These are phyloP conservation scores for Crocidura indochinensis DNA, from an alignment of 2,797 vertebrate species.

Conservation along the genomic window DNA sequence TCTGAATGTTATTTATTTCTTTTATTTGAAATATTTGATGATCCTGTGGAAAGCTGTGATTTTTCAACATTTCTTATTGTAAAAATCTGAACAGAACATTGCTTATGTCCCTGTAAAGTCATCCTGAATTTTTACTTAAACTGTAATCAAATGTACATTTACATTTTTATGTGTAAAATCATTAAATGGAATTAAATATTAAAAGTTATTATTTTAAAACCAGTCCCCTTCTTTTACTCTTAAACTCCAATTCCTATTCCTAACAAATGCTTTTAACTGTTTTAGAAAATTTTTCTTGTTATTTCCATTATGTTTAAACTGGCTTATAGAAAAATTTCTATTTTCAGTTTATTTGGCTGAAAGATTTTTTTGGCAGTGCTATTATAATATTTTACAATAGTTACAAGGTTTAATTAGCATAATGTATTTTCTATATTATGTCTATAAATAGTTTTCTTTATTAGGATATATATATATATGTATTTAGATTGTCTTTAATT, in stretches of 20 bases:
- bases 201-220: neutral
- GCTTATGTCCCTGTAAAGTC: neutral
- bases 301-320: neutral
- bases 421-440: neutral
- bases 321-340: neutral
- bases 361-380: too few relatives aligned
- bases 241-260: neutral
- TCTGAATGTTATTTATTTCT: neutral
- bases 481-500: neutral
- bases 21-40: neutral
- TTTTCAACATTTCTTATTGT: neutral
- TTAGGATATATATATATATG: neutral
- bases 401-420: neutral
- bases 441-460: neutral
- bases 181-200: neutral
- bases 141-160: neutral
- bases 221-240: neutral
- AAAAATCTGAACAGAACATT: neutral
- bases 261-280: neutral
- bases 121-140: neutral
- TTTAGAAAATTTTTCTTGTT: neutral
- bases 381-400: too few relatives aligned
- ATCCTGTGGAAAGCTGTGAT: neutral
- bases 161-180: neutral
- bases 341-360: neutral